Evolutionary conservation across 2,113 vertebrate species (phyloP).

Genomic region (Dermatemys mawii): DNA sequence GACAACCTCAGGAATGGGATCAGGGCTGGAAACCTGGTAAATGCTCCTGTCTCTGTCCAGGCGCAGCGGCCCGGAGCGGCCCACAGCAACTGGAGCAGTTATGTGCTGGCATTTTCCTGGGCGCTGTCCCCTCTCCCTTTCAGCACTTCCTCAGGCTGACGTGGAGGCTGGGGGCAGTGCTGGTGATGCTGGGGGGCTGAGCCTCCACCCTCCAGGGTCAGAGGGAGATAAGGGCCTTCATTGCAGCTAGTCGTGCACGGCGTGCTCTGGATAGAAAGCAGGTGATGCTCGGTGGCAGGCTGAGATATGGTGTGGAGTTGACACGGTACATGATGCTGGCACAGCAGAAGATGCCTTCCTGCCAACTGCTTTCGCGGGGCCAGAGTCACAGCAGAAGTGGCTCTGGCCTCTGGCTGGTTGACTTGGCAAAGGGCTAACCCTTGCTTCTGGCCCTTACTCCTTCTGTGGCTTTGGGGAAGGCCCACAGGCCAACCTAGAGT

Average conservation of each 20-base stretch:
- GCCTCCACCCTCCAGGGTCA: neutral
- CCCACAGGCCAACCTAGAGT: neutral
- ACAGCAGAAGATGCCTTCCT: neutral
- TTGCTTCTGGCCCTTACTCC: neutral
- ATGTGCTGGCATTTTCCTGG: too few species aligned
- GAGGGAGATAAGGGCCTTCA: too few species aligned
- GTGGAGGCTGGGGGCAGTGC: neutral
- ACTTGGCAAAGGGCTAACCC: accelerated
- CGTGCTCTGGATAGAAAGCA: accelerated
- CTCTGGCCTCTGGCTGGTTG: too few species aligned
- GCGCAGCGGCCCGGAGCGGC: too few species aligned
- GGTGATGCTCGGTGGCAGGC: neutral
- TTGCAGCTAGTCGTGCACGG: accelerated
- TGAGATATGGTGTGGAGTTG: neutral
- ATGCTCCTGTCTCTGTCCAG: too few species aligned
- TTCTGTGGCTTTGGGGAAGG: accelerated
- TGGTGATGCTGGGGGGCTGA: neutral
- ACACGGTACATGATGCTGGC: accelerated
- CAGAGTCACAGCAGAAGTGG: neutral
- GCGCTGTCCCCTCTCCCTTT: neutral
- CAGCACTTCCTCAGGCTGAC: neutral
- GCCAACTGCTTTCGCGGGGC: neutral
- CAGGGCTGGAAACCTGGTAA: too few species aligned
- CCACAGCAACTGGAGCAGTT: neutral
- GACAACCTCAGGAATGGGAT: neutral